These are phyloP conservation scores for Parthenolecanium corni DNA, from an alignment of 2,888 invertebrate species.

Conservation along the genomic window DNA sequence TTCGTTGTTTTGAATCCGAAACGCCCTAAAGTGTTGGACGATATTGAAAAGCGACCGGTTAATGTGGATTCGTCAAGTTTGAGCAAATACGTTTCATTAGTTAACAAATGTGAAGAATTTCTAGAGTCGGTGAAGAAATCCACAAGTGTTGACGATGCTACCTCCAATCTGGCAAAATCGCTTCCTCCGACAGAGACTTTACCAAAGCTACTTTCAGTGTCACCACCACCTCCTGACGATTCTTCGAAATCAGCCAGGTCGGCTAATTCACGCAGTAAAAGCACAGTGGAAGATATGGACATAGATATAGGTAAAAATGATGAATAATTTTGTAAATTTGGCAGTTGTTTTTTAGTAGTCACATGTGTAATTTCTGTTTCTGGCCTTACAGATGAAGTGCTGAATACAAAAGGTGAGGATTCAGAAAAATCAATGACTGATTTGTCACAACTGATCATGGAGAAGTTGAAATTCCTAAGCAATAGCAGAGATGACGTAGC, in stretches of 20 bases:
- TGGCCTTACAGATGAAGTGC: constrained; percentile 9
- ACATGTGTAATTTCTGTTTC: too few relatives aligned
- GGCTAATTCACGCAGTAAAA: too few relatives aligned
- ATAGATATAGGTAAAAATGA: constrained; percentile 17
- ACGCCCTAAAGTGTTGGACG: constrained; percentile 1
- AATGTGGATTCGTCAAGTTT: too few relatives aligned
- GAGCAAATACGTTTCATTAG: constrained; percentile 1
- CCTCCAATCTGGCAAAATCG: too few relatives aligned
- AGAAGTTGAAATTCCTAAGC: constrained; percentile 48
- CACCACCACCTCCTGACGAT: too few relatives aligned
- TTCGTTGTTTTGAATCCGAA: constrained; percentile 8
- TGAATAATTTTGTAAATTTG: too few relatives aligned
- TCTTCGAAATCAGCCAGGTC: too few relatives aligned
- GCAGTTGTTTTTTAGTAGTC: too few relatives aligned
- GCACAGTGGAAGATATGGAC: neutral
- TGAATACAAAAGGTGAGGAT: constrained; percentile 16
- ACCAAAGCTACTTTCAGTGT: too few relatives aligned
- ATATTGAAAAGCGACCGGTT: neutral
- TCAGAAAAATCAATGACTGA: constrained; percentile 27
- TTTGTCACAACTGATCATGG: constrained; percentile 40
- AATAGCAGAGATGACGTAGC: constrained; percentile 44
- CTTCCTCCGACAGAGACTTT: too few relatives aligned
- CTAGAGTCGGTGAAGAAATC: neutral
- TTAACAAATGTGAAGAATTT: constrained; percentile 21
- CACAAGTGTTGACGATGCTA: neutral